phyloP scores from a whole-genome alignment of 2,888 invertebrate species.

The Leptura quadrifasciata region DNA sequence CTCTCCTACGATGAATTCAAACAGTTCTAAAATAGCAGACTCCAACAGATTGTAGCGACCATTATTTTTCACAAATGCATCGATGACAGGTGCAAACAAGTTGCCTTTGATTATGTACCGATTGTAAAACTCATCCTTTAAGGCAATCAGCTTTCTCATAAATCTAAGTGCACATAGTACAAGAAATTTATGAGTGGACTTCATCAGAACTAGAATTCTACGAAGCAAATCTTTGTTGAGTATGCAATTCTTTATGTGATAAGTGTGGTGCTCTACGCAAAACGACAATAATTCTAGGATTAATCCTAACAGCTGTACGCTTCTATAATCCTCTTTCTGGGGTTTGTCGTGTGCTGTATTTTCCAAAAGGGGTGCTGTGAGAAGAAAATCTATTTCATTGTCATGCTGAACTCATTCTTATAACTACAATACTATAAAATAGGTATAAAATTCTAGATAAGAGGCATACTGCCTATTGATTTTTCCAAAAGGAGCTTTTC shows the following conservation, averaged over 20 bases:
- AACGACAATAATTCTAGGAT: conserved; percentile 97
- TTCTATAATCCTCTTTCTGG: conserved; percentile 95
- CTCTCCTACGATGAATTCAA: conserved; percentile 97
- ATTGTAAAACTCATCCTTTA: conserved; percentile 99
- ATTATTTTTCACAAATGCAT: conserved; percentile 97
- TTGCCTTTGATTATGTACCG: conserved; percentile 95
- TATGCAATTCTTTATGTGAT: conserved; percentile 98
- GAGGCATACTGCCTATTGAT: neutral
- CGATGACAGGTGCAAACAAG: conserved; percentile 96
- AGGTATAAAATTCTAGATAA: neutral
- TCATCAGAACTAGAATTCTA: conserved; percentile 96
- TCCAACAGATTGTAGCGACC: conserved; percentile 98
- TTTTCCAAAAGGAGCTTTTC: too few relatives aligned
- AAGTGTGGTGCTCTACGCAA: conserved; percentile 99
- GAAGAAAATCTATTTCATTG: conserved; percentile 45
- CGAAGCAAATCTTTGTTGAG: conserved; percentile 97
- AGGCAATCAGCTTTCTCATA: conserved; percentile 96
- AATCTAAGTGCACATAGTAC: conserved; percentile 97
- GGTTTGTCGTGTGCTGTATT: conserved; percentile 94
- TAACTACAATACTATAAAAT: neutral
- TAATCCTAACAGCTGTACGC: conserved; percentile 95
- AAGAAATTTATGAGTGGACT: conserved; percentile 97
- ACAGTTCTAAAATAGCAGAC: conserved; percentile 98
- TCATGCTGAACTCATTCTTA: conserved; percentile 7
- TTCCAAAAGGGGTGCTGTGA: conserved; percentile 90